A percentile compares a stretch with the other conserved stretches of the same genome.
Conservation (phyloP, 2,113 vertebrate genomes). For the Oceanodroma tethys region DNA sequence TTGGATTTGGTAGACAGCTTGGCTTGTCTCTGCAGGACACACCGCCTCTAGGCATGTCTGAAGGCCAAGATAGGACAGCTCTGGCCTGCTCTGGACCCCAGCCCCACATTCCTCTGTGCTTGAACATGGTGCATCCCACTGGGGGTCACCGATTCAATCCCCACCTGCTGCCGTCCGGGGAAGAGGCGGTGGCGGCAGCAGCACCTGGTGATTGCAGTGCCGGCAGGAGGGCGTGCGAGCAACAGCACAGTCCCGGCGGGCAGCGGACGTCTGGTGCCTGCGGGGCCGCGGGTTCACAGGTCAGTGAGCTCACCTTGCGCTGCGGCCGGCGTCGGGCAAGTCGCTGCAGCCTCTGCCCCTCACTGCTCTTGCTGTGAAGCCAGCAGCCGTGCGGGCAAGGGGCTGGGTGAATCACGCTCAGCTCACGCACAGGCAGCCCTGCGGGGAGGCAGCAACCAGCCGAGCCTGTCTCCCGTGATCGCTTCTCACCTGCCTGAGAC, state of each 20-base stretch:
- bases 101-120: no score
- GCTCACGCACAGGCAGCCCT: not conserved
- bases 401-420: not conserved
- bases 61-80: not conserved
- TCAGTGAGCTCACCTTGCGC: not conserved
- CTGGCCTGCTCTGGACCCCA: not conserved
- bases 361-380: rapidly evolving
- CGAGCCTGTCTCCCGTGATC: not conserved
- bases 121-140: not conserved
- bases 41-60: rapidly evolving
- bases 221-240: rapidly evolving
- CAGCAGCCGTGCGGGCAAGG: not conserved
- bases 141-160: rapidly evolving
- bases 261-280: rapidly evolving
- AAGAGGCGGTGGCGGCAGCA: not conserved
- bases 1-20: not conserved
- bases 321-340: rapidly evolving
- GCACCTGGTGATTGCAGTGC: not conserved
- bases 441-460: rapidly evolving
- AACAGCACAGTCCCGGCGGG: not conserved
- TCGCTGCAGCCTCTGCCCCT: not conserved
- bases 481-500: not conserved
- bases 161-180: not conserved
- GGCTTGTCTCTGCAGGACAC: not conserved
- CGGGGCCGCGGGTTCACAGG: rapidly evolving